phyloP scores from a whole-genome alignment of 2,113 vertebrate species.

The Columbina picui region DNA sequence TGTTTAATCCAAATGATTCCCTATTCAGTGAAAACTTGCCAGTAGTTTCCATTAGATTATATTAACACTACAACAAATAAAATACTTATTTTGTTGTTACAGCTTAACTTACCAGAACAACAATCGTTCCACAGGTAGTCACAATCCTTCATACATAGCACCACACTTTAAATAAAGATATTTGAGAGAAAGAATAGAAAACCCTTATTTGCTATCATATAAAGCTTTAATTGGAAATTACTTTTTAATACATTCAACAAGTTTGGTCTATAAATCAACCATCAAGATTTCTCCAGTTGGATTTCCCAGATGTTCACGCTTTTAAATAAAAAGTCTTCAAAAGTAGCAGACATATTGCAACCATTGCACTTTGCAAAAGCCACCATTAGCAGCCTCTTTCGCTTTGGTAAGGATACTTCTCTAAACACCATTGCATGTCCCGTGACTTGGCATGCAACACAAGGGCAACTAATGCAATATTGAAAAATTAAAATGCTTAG shows the following conservation, averaged over 20 bases:
- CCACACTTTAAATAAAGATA: not conserved
- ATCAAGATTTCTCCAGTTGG: not conserved
- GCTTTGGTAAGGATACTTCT: not conserved
- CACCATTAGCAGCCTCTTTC: not conserved
- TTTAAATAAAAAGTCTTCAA: not conserved
- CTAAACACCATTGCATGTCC: not conserved
- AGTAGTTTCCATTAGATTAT: not conserved
- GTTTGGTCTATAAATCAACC: not conserved
- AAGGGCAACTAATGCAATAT: not conserved
- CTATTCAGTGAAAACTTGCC: not conserved
- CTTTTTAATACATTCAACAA: not conserved
- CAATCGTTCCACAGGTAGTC: not conserved
- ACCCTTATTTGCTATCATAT: not conserved
- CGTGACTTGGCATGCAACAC: not conserved
- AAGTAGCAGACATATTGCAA: not conserved
- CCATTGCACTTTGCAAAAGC: not conserved
- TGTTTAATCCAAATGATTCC: not conserved
- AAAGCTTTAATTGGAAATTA: not conserved
- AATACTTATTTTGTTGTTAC: not conserved
- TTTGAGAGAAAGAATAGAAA: not conserved
- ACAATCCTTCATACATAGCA: not conserved
- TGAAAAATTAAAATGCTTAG: not conserved
- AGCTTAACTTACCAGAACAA: not conserved
- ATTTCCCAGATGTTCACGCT: not conserved
- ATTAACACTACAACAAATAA: not conserved